These are phyloP conservation scores for Enteromius argenteus DNA, from an alignment of 2,797 vertebrate genomes.

Conservation along the genomic window DNA sequence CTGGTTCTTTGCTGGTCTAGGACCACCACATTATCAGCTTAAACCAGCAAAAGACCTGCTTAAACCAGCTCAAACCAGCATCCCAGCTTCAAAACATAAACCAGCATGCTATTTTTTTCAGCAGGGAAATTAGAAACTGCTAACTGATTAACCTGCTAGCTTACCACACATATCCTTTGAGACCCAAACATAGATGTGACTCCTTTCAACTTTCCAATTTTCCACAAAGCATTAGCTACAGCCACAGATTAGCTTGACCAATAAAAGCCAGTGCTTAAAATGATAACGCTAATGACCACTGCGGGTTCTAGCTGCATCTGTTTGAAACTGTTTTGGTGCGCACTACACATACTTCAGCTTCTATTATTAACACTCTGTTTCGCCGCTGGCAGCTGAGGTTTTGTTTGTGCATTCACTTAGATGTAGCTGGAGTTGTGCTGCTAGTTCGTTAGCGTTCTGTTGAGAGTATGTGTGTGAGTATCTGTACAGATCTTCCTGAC, in stretches of 20 bases:
- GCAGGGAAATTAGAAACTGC: not conserved
- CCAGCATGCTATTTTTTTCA: no score
- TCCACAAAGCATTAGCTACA: not conserved
- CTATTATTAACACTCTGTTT: constrained; percentile 5
- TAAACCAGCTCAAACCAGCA: no score
- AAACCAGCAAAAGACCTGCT: no score
- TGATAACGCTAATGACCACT: not conserved
- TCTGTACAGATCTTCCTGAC: constrained; percentile 44
- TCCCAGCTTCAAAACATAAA: no score
- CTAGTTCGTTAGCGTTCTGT: constrained; percentile 38
- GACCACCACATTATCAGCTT: no score
- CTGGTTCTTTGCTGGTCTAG: no score
- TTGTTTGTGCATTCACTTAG: constrained; percentile 12
- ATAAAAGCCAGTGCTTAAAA: not conserved
- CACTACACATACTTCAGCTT: constrained; percentile 1
- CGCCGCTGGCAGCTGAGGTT: not conserved
- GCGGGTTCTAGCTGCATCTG: not conserved
- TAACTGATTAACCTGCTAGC: not conserved
- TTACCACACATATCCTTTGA: not conserved
- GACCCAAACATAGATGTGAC: not conserved
- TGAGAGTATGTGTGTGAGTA: constrained; percentile 25
- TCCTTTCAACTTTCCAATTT: not conserved
- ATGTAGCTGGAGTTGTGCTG: constrained; percentile 1
- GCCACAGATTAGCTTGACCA: not conserved
- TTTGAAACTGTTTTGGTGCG: not conserved